Evolutionary conservation across 2,888 invertebrate genomes (phyloP).

Genomic region (Drosophila mimica): DNA sequence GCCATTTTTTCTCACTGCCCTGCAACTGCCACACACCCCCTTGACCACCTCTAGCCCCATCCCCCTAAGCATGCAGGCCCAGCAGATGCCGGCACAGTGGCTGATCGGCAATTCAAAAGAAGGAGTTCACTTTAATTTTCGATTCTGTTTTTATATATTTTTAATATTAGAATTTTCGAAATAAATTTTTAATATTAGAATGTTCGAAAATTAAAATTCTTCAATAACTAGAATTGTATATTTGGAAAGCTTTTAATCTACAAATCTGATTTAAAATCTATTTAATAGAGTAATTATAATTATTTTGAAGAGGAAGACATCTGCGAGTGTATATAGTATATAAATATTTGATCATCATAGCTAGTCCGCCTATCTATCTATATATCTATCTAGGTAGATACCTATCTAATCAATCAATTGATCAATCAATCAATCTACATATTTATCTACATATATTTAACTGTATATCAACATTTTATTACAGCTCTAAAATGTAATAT

Average conservation of each 20-base stretch:
- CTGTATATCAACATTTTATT: too few relatives aligned
- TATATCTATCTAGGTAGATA: neutral
- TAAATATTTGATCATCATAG: neutral
- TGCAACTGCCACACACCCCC: slow-evolving; percentile 1
- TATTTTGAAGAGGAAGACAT: neutral
- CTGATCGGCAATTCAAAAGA: neutral
- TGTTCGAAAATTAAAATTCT: neutral
- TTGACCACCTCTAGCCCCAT: slow-evolving; percentile 5
- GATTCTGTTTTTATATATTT: neutral
- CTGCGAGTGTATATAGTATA: neutral
- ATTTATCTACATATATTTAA: too few relatives aligned
- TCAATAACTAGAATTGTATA: neutral
- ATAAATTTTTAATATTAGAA: neutral
- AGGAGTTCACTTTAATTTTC: neutral
- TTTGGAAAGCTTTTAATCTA: neutral
- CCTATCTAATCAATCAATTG: neutral
- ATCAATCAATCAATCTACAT: neutral
- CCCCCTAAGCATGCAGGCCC: neutral
- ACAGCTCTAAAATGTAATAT: too few relatives aligned
- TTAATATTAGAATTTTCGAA: neutral
- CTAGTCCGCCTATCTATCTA: neutral
- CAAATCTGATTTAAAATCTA: neutral
- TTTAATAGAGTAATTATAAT: neutral
- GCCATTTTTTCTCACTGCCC: slow-evolving; percentile 60
- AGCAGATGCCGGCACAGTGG: slow-evolving; percentile 33